Evolutionary conservation across 2,797 vertebrate species (phyloP), one percentile per base, ranked within the genome.

Genomic region (Smutsia gigantea): DNA sequence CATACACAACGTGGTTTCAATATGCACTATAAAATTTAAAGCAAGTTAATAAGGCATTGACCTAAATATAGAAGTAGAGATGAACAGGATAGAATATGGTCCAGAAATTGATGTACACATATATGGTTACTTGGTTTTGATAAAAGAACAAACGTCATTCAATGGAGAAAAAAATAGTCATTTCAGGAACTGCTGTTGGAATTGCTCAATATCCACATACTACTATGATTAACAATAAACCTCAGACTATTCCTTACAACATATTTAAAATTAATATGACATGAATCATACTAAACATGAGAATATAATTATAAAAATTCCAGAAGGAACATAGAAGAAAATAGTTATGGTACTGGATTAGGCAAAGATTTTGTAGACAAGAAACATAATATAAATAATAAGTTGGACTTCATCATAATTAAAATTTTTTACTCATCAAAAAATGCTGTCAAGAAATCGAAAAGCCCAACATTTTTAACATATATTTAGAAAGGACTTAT

Each of bases 331-430:
- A 71, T 29, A 42, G 68, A 31, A 71, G 12, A 31, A 91, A 71
- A 61, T 29, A 37, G 23, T 61, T 71, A 8, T 71, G 66, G 51
- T 15, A 46, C n/a, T 66, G 0, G 0, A 0, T 66, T 27, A 25
- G 29, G 14, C 27, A 42, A 68, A 86, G 17, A 4, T 57, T 79
- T 79, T 63, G 68, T 13, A 69, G 27, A 13, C 23, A 53, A 79
- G 10, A 8, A 79, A 87, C 18, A 66, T n/a, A 34, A 31, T 46
- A 66, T 29, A 64, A 64, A 49, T 49, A 49, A 23, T 64, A 9
- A 34, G 2, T 61, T 42, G 42, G 42, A 66, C 5, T 66, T 66
- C 19, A 66, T 18, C 1, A 51, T 66, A 66, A 66, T 66, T n/a
- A 78, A 66, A 66, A 78, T 1, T 8, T 39, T 78, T 18, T 59